Evolutionary conservation across 2,888 invertebrate genomes (phyloP).

Genomic region (Apamea sordens): DNA sequence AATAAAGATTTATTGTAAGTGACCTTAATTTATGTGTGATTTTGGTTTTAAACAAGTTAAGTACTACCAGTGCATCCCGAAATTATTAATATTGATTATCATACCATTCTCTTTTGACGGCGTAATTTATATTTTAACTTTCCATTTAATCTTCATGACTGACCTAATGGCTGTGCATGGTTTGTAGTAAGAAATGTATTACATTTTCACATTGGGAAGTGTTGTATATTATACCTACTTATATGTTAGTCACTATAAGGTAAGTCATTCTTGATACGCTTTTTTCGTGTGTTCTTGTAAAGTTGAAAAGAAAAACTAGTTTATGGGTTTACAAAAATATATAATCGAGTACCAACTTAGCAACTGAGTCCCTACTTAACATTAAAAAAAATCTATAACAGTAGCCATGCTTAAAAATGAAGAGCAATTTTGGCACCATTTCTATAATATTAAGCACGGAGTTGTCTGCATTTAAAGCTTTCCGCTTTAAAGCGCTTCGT

Average conservation of each 20-base stretch:
- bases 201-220: background rate
- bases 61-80: background rate
- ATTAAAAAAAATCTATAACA: background rate
- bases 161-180: background rate
- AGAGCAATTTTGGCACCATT: constrained; percentile 17
- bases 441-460: constrained; percentile 9
- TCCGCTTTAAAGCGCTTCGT: constrained; percentile 21
- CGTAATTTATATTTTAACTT: background rate
- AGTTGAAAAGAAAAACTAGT: background rate
- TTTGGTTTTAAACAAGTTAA: background rate
- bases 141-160: background rate
- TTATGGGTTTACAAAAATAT: background rate
- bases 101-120: background rate
- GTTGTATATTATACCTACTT: background rate
- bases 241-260: background rate
- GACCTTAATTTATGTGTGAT: constrained; percentile 1
- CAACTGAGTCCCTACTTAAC: background rate
- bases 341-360: background rate
- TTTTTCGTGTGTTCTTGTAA: background rate
- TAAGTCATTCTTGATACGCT: accelerated
- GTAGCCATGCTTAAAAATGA: background rate
- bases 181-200: background rate
- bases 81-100: background rate
- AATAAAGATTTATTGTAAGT: no score
- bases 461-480: constrained; percentile 35